phyloP scores from a whole-genome alignment of 92 coral and sea anemone genomes.

The Plumapathes pennacea region DNA sequence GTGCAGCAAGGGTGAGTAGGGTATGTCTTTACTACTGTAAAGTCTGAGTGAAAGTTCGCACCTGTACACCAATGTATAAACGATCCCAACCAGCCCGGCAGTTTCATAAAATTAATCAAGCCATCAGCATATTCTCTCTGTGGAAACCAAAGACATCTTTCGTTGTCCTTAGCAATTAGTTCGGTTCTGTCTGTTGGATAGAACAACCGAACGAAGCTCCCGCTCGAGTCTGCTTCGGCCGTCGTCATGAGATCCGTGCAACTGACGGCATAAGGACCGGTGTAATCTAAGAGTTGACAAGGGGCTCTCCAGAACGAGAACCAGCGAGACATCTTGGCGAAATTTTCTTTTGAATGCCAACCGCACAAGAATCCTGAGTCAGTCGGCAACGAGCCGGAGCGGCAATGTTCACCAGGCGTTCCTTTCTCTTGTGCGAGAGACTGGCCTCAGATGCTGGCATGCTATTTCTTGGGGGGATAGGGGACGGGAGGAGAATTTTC shows the following conservation, averaged over 20 bases:
- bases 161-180: constrained; percentile 3
- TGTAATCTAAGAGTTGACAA: constrained; percentile 38
- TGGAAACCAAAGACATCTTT: constrained; percentile 63
- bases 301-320: constrained; percentile 56
- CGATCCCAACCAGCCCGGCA: constrained; percentile 76
- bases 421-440: no score
- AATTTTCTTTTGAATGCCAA: no score
- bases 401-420: no score
- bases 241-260: constrained; percentile 92
- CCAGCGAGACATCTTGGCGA: constrained; percentile 67
- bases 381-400: no score
- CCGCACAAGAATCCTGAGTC: no score
- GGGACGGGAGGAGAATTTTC: no score
- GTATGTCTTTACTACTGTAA: no score
- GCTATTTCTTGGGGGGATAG: no score
- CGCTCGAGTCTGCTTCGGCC: no score
- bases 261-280: constrained; percentile 80
- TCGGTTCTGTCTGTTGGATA: constrained; percentile 61
- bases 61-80: constrained; percentile 77
- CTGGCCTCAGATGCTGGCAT: no score
- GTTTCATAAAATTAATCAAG: constrained; percentile 58
- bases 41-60: no score
- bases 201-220: constrained; percentile 80
- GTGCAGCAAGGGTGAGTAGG: no score
- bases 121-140: constrained; percentile 75